These are phyloP conservation scores for Carassius auratus DNA, from an alignment of 2,113 vertebrate genomes.

Conservation along the genomic window DNA sequence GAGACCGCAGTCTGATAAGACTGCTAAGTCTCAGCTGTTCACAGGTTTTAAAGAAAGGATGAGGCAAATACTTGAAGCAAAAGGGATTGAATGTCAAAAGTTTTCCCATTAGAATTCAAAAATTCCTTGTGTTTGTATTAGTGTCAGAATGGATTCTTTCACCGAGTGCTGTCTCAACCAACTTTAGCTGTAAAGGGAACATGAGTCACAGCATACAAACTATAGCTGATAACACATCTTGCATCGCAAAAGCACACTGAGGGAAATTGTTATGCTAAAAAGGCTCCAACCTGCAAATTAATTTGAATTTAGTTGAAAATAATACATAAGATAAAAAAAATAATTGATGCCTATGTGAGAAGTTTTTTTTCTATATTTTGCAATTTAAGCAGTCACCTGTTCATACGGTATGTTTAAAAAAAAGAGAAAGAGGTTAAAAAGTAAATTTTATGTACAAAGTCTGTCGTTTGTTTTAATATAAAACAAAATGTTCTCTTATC, in stretches of 20 bases:
- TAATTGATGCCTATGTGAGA: constrained; percentile 16
- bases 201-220: not conserved
- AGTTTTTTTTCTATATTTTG: constrained; percentile 4
- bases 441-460: constrained; percentile 47
- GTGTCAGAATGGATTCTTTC: constrained; percentile 9
- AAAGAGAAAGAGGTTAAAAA: constrained; percentile 1
- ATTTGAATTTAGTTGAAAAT: not conserved
- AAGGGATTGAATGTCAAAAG: constrained; percentile 8
- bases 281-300: not conserved
- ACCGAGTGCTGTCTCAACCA: constrained; percentile 21
- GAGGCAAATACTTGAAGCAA: too few species aligned
- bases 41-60: constrained; percentile 32
- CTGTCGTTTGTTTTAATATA: constrained; percentile 76
- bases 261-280: constrained; percentile 12
- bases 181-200: constrained; percentile 1
- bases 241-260: not conserved
- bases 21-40: constrained; percentile 21
- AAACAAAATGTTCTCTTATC: constrained; percentile 66
- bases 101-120: constrained; percentile 42
- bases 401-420: not conserved
- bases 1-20: constrained; percentile 41
- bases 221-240: not conserved
- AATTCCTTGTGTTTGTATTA: constrained; percentile 32
- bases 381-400: not conserved
- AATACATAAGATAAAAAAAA: not conserved